Evolutionary conservation across 2,797 vertebrate species (phyloP).

Genomic region (Micromesistius poutassou): DNA sequence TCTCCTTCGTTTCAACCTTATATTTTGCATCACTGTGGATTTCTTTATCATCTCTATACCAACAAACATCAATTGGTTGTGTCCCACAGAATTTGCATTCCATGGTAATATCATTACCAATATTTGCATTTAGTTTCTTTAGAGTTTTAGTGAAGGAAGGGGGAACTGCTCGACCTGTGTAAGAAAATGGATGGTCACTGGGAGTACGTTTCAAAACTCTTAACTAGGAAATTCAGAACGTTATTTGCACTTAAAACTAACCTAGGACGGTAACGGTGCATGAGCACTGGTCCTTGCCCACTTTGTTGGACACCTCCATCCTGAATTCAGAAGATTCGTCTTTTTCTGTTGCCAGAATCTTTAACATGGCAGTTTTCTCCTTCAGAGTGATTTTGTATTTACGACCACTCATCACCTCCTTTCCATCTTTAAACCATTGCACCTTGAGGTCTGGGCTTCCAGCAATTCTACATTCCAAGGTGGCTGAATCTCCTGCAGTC

Average conservation of each 20-base stretch:
- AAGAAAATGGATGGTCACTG: constrained; percentile 56
- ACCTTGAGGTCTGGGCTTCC: constrained; percentile 92
- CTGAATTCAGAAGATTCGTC: constrained; percentile 87
- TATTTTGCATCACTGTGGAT: constrained; percentile 77
- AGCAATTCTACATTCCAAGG: constrained; percentile 83
- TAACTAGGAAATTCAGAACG: not conserved
- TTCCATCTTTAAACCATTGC: constrained; percentile 92
- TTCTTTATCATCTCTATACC: constrained; percentile 87
- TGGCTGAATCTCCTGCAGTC: constrained; percentile 85
- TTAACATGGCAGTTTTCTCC: constrained; percentile 83
- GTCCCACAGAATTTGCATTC: constrained; percentile 93
- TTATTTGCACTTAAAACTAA: constrained; percentile 65
- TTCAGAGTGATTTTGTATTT: constrained; percentile 89
- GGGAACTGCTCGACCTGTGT: constrained; percentile 88
- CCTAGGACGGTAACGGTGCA: constrained; percentile 88
- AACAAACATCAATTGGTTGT: constrained; percentile 86
- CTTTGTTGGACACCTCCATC: constrained; percentile 91
- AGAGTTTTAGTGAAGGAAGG: constrained; percentile 89
- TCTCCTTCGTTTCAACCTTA: constrained; percentile 80
- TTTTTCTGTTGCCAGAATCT: constrained; percentile 84
- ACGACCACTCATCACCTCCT: constrained; percentile 81
- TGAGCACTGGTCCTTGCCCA: constrained; percentile 85
- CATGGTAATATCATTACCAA: constrained; percentile 73
- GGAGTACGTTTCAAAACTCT: constrained; percentile 3
- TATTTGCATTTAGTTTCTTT: constrained; percentile 80